Percentiles rank a stretch among this genome's conserved stretches.
These are phyloP conservation scores for Euzetes globulus DNA, from an alignment of 2,888 invertebrate genomes.

Conservation along the genomic window DNA sequence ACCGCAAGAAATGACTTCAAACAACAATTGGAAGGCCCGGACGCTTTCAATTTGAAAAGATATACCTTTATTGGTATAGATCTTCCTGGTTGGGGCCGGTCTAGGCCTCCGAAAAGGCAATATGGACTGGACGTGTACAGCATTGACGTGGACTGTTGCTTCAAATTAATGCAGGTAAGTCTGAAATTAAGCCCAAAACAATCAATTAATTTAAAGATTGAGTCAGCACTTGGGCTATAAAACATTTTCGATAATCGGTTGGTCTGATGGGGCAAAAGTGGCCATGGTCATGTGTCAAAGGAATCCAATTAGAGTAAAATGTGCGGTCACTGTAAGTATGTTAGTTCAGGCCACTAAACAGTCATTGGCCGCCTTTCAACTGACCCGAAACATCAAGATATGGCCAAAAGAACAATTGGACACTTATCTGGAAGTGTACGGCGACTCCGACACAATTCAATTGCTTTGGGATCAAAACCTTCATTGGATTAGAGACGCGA, in stretches of 20 bases:
- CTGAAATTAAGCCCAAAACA: neutral
- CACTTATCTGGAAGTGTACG: slow-evolving; percentile 19
- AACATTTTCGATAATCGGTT: slow-evolving; percentile 46
- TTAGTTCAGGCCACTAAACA: neutral
- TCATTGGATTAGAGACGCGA: slow-evolving; percentile 22
- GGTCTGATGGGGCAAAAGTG: slow-evolving; percentile 48
- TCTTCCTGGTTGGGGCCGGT: slow-evolving; percentile 31
- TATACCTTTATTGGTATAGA: slow-evolving; percentile 31
- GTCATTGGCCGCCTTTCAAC: neutral
- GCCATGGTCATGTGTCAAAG: slow-evolving; percentile 44
- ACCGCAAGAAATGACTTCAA: slow-evolving; percentile 28
- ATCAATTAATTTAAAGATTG: too few species aligned
- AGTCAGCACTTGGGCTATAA: neutral
- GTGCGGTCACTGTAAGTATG: neutral
- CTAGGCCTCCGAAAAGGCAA: slow-evolving; percentile 25
- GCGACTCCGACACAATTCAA: neutral
- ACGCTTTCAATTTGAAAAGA: slow-evolving; percentile 29
- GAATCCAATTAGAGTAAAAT: neutral
- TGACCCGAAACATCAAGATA: neutral
- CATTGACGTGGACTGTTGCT: slow-evolving; percentile 18
- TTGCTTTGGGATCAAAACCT: slow-evolving; percentile 27
- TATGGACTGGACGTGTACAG: slow-evolving; percentile 18
- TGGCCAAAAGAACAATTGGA: neutral
- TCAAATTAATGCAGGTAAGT: slow-evolving; percentile 32
- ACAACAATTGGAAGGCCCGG: slow-evolving; percentile 21